Evolutionary conservation across 2,888 invertebrate genomes (phyloP).

Genomic region (Diploptera punctata): DNA sequence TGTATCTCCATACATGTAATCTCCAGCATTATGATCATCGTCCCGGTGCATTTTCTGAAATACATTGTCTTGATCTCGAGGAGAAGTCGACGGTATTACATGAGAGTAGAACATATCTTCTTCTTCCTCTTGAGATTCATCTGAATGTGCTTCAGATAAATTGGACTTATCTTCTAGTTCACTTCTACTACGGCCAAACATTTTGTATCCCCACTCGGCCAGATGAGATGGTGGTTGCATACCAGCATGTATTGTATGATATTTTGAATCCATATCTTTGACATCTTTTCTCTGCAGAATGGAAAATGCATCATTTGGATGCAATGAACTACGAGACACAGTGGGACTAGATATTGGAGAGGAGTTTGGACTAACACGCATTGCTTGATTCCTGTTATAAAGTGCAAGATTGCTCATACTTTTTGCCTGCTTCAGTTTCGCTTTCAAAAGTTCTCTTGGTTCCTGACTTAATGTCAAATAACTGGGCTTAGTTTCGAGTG

Average conservation of each 20-base stretch:
- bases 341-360: slow-evolving; percentile 18
- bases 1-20: no score
- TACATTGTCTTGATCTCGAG: not conserved
- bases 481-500: not conserved
- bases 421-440: slow-evolving; percentile 54
- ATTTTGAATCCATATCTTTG: slow-evolving; percentile 43
- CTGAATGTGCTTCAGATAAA: slow-evolving; percentile 5
- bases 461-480: slow-evolving; percentile 2
- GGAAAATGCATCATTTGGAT: slow-evolving; percentile 1
- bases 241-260: slow-evolving; percentile 56
- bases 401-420: slow-evolving; percentile 53
- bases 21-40: not conserved
- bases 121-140: slow-evolving; percentile 19
- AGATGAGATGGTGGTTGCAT: slow-evolving; percentile 39
- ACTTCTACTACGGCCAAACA: slow-evolving; percentile 4
- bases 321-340: not conserved
- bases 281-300: not conserved
- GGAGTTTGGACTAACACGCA: slow-evolving; percentile 15
- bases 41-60: not conserved
- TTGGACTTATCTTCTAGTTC: not conserved
- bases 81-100: slow-evolving; percentile 37
- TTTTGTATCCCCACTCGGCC: slow-evolving; percentile 12
- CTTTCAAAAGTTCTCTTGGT: slow-evolving; percentile 23
- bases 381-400: not conserved
- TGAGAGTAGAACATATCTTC: slow-evolving; percentile 41